Base-by-base conservation (phyloP, 2,113 vertebrate genomes). In the Coregonus clupeaformis region DNA sequence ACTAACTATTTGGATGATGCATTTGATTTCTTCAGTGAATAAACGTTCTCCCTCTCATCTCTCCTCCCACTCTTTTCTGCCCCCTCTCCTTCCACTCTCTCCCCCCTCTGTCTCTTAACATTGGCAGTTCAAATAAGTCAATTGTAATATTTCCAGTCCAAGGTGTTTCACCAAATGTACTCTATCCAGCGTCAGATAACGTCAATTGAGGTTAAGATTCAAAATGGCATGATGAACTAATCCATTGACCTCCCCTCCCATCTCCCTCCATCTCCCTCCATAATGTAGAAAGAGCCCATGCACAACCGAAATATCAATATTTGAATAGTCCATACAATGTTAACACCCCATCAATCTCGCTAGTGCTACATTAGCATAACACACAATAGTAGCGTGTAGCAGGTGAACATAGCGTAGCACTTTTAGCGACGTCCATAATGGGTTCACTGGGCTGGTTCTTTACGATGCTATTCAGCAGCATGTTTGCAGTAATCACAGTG, bases 401-500 rank as follows among this genome's bases (percentile, higher is more conserved):
- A 47, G 24, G n/a, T 60, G 45, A 85, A n/a, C 6, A n/a, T 65
- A 29, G 63, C 12, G 63, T 16, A 27, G 63, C 63, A 5, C 24
- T n/a, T 5, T 62, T 12, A 12, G 14, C 13, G 24, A 12, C 22
- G 63, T 3, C 11, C 24, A 29, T 11, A 14, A 29, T 65, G 63
- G 25, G 16, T 29, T 65, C 63, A 60, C 63, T 5, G 5, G 22
- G 63, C 71, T 47, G 68, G 75, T 84, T 69, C 70, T 74, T 84
- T 86, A 84, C 55, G 72, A 63, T 72, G 68, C 74, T 74, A 79
- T 81, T 89, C 84, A 83, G 67, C 65, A 1, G 79, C 73, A 36
- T 80, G 82, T 87, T 84, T 79, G 65, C 63, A 27, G 14, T 24
- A 62, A 62, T 72, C 72, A 77, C 77, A 60, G 74, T 74, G 86